Base-by-base conservation (phyloP, 2,113 vertebrate species). In the Tyto alba region DNA sequence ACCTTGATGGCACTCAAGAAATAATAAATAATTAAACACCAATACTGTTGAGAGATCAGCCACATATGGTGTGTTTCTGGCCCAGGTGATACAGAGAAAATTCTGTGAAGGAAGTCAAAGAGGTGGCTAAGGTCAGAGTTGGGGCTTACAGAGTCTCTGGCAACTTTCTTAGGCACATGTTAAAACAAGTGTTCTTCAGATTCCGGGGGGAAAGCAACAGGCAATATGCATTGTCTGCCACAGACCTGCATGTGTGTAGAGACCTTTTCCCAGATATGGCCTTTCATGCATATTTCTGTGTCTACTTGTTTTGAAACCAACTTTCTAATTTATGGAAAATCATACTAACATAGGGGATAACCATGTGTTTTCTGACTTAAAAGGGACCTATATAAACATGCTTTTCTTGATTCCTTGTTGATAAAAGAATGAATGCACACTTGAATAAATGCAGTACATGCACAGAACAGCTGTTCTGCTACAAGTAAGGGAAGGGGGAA, bases 11-110 rank as follows among this genome's bases (percentile, higher is more conserved):
- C 80, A 85, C 82, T 93, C 41, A 57, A 79, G 53, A 89, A 94
- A 91, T 64, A 92, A 87, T 87, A 91, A 89, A 91, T 88, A 87
- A 85, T 95, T 78, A 90, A 91, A 92, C 62, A 29, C n/a, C 9
- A 53, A 62, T 85, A 16, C 32, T 91, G 41, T 68, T 91, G 83
- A 78, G 76, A 89, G 66, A 85, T 92, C 77, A 75, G 50, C 20
- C 56, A 57, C 53, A 75, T 83, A 74, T 85, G 83, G 90, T 82
- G 57, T 25, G 36, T 87, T 96, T 94, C 92, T 94, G 73, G 36
- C 11, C 73, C 60, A 79, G 95, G 45, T 93, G 73, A 87, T 82
- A 45, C 27, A 62, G 79, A 30, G 62, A 52, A 96, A 96, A 85
- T 87, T 77, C 69, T 78, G 9, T 78, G n/a, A 62, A 79, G 90